Base-by-base conservation (phyloP, 2,113 vertebrate genomes). In the Chunga burmeisteri region DNA sequence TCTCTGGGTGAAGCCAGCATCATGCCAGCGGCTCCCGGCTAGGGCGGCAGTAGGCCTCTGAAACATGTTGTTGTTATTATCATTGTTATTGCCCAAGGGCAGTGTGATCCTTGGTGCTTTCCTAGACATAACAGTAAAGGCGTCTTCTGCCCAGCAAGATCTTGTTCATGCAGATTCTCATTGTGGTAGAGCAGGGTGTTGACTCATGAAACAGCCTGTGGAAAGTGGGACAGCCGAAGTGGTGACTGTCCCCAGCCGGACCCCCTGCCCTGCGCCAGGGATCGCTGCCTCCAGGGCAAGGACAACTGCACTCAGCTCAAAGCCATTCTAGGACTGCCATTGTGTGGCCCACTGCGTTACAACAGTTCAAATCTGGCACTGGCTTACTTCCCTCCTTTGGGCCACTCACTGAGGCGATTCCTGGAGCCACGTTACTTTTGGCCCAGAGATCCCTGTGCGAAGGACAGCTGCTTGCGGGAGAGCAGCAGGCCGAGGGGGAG, bases 231-330 rank as follows among this genome's bases (percentile, higher is more conserved):
- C 78, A 63, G 81, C 72, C 74, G 42, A 84, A 84, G 62, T 26
- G 21, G 88, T 74, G 71, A 63, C 47, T 81, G 72, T 88, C 89
- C 66, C 44, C 80, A 72, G 75, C 58, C 2, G 5, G 12, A 59
- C 13, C 23, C 22, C 46, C 42, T 88, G 53, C 75, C 53, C 34
- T 36, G 42, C 5, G 8, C 91, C 66, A 38, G 53, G 30, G 58
- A 83, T 68, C 0, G 0, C 25, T 63, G 47, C 38, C 67, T 73
- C 49, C 30, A 36, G 58, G 49, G 50, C 8, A 9, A 66, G 71
- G 23, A 36, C 62, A 61, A 59, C 40, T 44, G 42, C 0, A 0
- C 58, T 80, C 5, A 9, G 3, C 72, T 73, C 75, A 52, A 38
- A 78, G 34, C 71, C 18, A 1, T 36, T 65, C 59, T 5, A 49